Evolutionary conservation across 2,113 vertebrate species (phyloP).

Genomic region (Gadus chalcogrammus): DNA sequence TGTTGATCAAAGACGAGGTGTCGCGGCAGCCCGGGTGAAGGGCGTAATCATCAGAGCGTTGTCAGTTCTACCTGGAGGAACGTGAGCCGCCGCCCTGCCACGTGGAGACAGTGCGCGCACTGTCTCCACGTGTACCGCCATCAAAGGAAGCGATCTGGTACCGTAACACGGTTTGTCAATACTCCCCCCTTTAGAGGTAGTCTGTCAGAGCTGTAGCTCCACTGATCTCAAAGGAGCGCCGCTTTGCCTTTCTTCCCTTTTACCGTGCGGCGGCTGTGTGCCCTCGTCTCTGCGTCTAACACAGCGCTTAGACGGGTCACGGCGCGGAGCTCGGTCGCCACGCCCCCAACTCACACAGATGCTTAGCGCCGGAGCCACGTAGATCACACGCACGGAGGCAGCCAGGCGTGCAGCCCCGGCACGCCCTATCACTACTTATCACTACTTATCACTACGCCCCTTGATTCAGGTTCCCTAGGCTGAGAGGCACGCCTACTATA

Average conservation of each 20-base stretch:
- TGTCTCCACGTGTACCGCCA: too few relatives aligned
- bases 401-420: background rate
- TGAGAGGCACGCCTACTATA: background rate
- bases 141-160: background rate
- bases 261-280: conserved; percentile 2
- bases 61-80: too few relatives aligned
- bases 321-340: conserved; percentile 6
- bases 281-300: background rate
- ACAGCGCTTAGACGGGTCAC: conserved; percentile 2
- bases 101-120: background rate
- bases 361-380: background rate
- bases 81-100: background rate
- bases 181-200: background rate
- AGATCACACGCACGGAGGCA: background rate
- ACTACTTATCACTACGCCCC: conserved; percentile 3
- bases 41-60: too few relatives aligned
- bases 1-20: too few relatives aligned
- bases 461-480: background rate
- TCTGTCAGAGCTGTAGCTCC: background rate
- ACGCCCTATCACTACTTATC: background rate
- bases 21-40: too few relatives aligned
- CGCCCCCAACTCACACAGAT: conserved; percentile 2
- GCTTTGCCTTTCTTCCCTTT: background rate
- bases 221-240: background rate
- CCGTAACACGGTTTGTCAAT: background rate